A percentile compares a stretch with the other conserved stretches of the same genome.
phyloP scores from a whole-genome alignment of 1,140 invertebrate genomes.

The Drosophila kepulauana region DNA sequence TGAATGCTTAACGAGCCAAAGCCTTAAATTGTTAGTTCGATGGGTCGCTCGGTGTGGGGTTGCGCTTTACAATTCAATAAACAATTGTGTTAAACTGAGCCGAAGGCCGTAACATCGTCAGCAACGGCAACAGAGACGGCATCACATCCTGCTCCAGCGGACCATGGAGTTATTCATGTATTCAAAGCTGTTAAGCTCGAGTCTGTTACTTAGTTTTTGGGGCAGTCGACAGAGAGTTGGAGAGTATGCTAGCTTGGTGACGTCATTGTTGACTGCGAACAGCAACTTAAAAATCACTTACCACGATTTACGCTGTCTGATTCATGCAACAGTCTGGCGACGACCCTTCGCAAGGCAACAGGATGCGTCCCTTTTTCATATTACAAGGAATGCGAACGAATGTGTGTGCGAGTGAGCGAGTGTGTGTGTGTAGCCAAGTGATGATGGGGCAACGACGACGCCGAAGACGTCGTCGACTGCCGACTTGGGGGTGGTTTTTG shows the following conservation, averaged over 20 bases:
- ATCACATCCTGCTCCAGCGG: slow-evolving; percentile 40
- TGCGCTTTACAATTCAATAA: slow-evolving; percentile 79
- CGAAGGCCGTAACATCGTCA: slow-evolving; percentile 57
- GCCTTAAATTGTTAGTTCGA: slow-evolving; percentile 65
- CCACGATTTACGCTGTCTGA: slow-evolving; percentile 79
- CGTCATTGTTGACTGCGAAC: slow-evolving; percentile 67
- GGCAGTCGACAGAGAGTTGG: background rate
- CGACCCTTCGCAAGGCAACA: slow-evolving; percentile 45
- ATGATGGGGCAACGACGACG: slow-evolving; percentile 56
- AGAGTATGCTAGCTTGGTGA: slow-evolving; percentile 34
- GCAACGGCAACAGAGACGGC: background rate
- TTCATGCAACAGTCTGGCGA: slow-evolving; percentile 78
- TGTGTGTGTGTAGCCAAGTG: slow-evolving; percentile 40
- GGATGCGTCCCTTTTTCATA: slow-evolving; percentile 49
- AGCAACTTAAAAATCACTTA: slow-evolving; percentile 83
- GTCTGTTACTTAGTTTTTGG: slow-evolving; percentile 41
- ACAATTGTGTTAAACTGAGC: slow-evolving; percentile 81
- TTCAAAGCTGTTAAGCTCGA: slow-evolving; percentile 21
- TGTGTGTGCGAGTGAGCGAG: background rate
- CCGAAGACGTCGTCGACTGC: slow-evolving; percentile 26
- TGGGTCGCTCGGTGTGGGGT: slow-evolving; percentile 17
- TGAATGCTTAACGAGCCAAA: slow-evolving; percentile 77
- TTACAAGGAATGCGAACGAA: background rate
- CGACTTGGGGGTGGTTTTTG: slow-evolving; percentile 59
- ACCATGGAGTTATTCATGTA: slow-evolving; percentile 58